Percentiles rank a stretch among this genome's conserved stretches.
Evolutionary conservation across 2,797 vertebrate species (phyloP).

Genomic region (Leucoraja ocellata): DNA sequence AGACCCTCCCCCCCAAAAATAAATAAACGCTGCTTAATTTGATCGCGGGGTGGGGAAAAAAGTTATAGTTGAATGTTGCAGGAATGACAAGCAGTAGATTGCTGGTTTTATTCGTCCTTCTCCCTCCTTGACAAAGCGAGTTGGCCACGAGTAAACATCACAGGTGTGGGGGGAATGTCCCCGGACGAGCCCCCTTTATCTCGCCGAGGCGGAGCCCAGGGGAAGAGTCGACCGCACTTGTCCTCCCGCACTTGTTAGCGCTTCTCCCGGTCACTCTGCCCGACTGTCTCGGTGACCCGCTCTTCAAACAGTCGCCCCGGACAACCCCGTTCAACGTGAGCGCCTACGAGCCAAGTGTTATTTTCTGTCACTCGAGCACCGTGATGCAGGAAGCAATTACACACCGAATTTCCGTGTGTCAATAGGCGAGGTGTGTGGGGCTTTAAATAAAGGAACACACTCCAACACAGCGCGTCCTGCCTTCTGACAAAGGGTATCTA

Average conservation of each 20-base stretch:
- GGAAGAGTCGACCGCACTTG: neutral
- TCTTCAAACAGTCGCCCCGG: neutral
- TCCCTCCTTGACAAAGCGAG: too few relatives aligned
- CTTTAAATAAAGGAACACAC: neutral
- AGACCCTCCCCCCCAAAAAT: too few relatives aligned
- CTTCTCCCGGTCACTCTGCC: too few relatives aligned
- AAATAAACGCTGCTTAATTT: neutral
- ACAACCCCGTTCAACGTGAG: neutral
- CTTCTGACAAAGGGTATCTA: neutral
- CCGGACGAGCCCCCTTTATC: neutral
- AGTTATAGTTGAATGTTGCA: neutral
- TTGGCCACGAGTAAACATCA: neutral
- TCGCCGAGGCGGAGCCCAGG: neutral
- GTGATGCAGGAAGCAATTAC: slow-evolving; percentile 32
- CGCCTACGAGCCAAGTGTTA: neutral
- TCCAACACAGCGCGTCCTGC: neutral
- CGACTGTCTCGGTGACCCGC: neutral
- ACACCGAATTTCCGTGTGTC: slow-evolving; percentile 24
- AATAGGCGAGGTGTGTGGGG: neutral
- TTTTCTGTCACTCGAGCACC: too few relatives aligned
- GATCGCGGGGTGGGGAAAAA: neutral
- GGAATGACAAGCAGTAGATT: neutral
- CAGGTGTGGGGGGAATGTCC: neutral
- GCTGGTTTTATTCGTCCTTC: neutral
- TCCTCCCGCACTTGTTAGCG: neutral